phyloP scores from a whole-genome alignment of 2,888 invertebrate genomes.

The Agrotis puta region DNA sequence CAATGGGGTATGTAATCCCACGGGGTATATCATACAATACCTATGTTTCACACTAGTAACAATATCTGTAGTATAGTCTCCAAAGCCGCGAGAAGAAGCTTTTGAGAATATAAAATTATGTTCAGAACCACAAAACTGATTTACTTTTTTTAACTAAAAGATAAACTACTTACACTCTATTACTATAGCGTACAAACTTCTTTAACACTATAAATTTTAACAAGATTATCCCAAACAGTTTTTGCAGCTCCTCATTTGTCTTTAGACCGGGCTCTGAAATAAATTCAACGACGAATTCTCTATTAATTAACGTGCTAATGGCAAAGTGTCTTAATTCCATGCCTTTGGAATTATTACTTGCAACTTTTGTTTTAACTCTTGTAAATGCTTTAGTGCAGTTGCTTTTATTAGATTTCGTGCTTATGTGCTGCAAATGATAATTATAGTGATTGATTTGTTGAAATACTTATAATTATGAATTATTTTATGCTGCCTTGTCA shows the following conservation, averaged over 20 bases:
- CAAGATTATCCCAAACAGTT: conserved; percentile 53
- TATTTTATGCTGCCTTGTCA: too few species aligned
- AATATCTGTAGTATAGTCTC: too few species aligned
- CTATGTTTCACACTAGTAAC: too few species aligned
- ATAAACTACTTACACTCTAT: background rate
- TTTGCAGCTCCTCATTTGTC: conserved; percentile 51
- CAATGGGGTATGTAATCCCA: too few species aligned
- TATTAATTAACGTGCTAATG: conserved; percentile 64
- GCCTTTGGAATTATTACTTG: conserved; percentile 42
- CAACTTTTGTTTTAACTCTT: conserved; percentile 53
- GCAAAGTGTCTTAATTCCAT: conserved; percentile 56
- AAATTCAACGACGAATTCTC: conserved; percentile 57
- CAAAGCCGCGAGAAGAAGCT: too few species aligned
- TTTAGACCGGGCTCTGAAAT: conserved; percentile 38
- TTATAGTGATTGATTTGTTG: background rate
- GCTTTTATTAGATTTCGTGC: conserved; percentile 19
- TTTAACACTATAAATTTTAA: conserved; percentile 34
- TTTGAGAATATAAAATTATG: background rate
- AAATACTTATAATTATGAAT: too few species aligned
- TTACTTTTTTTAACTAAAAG: background rate
- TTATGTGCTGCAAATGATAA: background rate
- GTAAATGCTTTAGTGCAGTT: conserved; percentile 29
- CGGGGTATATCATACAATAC: too few species aligned
- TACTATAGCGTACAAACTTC: conserved; percentile 5
- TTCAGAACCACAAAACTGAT: too few species aligned